Percentiles rank a stretch among this genome's conserved stretches.
These are phyloP conservation scores for Nasonia vitripennis DNA, from an alignment of 1,140 invertebrate genomes.

Conservation along the genomic window DNA sequence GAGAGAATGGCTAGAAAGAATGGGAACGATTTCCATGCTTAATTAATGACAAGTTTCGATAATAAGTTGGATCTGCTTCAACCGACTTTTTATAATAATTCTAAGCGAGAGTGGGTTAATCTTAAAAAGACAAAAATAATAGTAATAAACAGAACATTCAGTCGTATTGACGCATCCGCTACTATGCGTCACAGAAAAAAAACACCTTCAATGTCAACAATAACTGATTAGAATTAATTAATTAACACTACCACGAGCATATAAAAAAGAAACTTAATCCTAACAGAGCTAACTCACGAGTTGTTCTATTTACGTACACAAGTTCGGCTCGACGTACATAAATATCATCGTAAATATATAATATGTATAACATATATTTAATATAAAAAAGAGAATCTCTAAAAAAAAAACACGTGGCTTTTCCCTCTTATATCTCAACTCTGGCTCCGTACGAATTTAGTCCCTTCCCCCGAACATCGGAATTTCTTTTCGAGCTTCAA, in stretches of 20 bases:
- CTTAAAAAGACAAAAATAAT: constrained; percentile 57
- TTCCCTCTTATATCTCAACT: constrained; percentile 47
- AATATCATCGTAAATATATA: constrained; percentile 61
- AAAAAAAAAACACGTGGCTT: constrained; percentile 60
- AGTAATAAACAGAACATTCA: constrained; percentile 65
- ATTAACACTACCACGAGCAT: constrained; percentile 60
- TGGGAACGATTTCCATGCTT: constrained; percentile 57
- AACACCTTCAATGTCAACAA: constrained; percentile 64
- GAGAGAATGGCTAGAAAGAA: constrained; percentile 58
- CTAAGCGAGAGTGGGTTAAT: constrained; percentile 54
- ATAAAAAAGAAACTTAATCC: constrained; percentile 64
- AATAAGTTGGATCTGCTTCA: constrained; percentile 54
- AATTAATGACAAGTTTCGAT: constrained; percentile 69
- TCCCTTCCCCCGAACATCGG: neutral
- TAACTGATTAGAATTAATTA: constrained; percentile 59
- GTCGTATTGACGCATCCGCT: constrained; percentile 63
- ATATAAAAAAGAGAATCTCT: constrained; percentile 67
- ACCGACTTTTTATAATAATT: constrained; percentile 55
- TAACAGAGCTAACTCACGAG: constrained; percentile 59
- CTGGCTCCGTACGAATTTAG: constrained; percentile 30
- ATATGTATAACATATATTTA: constrained; percentile 59
- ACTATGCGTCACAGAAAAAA: constrained; percentile 58
- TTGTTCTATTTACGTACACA: constrained; percentile 44
- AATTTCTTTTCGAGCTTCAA: neutral
- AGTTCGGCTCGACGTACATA: constrained; percentile 53